phyloP scores from a whole-genome alignment of 1,140 invertebrate genomes.

The Dreissena polymorpha region DNA sequence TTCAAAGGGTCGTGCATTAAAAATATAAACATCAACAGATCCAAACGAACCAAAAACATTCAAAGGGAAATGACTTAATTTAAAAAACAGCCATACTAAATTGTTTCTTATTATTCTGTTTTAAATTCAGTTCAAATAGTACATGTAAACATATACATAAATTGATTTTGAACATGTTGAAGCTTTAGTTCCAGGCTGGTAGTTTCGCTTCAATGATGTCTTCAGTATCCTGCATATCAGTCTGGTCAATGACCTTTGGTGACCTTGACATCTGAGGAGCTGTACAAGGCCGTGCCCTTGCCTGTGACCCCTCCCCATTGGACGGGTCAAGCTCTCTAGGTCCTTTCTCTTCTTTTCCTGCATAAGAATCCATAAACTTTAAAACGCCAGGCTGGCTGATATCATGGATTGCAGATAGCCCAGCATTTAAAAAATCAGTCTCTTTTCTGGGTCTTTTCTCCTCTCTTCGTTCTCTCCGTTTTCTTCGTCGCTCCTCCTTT shows the following conservation, averaged over 20 bases:
- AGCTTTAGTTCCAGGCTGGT: too few species aligned
- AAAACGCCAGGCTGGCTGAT: slow-evolving; percentile 21
- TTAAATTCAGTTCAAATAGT: too few species aligned
- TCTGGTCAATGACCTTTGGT: neutral
- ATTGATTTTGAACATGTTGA: too few species aligned
- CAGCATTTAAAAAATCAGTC: neutral
- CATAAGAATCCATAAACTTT: too few species aligned
- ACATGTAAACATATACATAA: too few species aligned
- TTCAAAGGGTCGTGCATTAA: too few species aligned
- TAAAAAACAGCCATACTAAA: too few species aligned
- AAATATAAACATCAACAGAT: too few species aligned
- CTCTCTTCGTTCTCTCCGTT: slow-evolving; percentile 32
- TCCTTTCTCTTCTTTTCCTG: neutral
- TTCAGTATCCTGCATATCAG: neutral
- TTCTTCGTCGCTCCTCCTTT: slow-evolving; percentile 11
- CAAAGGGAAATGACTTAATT: too few species aligned
- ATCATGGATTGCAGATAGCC: slow-evolving; percentile 16
- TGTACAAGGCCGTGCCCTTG: neutral
- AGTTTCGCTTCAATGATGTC: neutral
- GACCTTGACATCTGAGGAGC: neutral
- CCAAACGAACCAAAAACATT: too few species aligned
- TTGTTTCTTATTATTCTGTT: too few species aligned
- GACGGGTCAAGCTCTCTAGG: neutral
- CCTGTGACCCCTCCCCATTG: neutral
- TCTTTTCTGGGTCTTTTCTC: slow-evolving; percentile 1